Conservation (phyloP, 2,797 vertebrate species). For the Macropodus opercularis region DNA sequence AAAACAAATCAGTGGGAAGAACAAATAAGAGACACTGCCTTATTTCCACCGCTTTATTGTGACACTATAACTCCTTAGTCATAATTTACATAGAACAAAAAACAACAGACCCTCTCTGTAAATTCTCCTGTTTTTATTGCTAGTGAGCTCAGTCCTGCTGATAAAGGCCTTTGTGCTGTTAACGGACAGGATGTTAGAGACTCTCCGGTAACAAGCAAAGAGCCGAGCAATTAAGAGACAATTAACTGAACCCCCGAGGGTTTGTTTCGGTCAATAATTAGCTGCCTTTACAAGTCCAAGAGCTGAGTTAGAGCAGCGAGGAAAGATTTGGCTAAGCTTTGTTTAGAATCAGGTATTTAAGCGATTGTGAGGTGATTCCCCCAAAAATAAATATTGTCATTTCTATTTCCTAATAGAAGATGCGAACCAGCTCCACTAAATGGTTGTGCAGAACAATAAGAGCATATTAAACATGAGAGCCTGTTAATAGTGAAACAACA, state of each 20-base stretch:
- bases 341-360: not conserved
- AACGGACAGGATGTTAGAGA: constrained; percentile 55
- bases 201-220: constrained; percentile 63
- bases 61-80: not conserved
- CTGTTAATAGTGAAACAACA: not conserved
- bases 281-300: constrained; percentile 41
- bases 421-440: too few relatives aligned
- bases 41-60: not conserved
- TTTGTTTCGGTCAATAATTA: constrained; percentile 49
- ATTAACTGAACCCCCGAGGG: constrained; percentile 58
- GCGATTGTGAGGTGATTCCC: not conserved
- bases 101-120: not conserved
- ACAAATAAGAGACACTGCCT: not conserved
- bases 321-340: not conserved
- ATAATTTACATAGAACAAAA: constrained; percentile 12
- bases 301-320: constrained; percentile 5
- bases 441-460: too few relatives aligned
- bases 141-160: constrained; percentile 42
- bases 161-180: constrained; percentile 68
- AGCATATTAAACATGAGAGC: not conserved
- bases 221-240: constrained; percentile 64
- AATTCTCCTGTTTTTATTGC: constrained; percentile 42
- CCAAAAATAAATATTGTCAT: not conserved
- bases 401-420: too few relatives aligned
- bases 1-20: constrained; percentile 12